Base-by-base conservation (phyloP, 2,797 vertebrate species). In the Gadopsis bispinosus region DNA sequence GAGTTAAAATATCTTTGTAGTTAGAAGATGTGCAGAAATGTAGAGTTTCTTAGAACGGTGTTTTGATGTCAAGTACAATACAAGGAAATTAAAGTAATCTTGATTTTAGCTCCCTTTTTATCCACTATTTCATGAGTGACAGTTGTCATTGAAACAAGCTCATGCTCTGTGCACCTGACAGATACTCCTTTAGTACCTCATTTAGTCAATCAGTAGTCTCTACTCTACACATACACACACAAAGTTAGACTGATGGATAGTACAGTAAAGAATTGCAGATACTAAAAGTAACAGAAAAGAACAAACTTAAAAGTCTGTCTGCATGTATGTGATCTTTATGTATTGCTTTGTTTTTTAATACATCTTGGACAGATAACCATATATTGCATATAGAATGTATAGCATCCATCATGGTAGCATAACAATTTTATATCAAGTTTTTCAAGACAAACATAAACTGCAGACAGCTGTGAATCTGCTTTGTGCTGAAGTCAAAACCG, bases 401-500 rank as follows among this genome's bases (percentile, higher is more conserved):
- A 68, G 37, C 26, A 37, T 62, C 51, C 56, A 45, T 35, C 31
- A 41, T 55, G 19, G 62, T 50, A 62, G 37, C 55, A 20, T 26
- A 41, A 33, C 9, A 26, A 3, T 51, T 55, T 3, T 10, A 19
- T 26, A 37, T 7, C 41, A 4, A 8, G 9, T 60, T 83, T 82
- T 9, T 68, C 43, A 58, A 47, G 37, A 45, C 43, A 56, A 72
- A 41, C 60, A 43, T 78, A 76, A 90, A 78, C 60, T 73, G 33
- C 74, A 56, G 89, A 83, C 54, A 70, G 29, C 64, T 81, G 64
- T 75, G 55, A 45, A 50, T 59, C 16, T 53, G 54, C 66, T 77
- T 73, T 35, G 10, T 29, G 69, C 53, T 76, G 17, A 85, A 79
- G 77, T 83, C 11, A 76, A 69, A 82, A 83, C 82, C 19, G 17